phyloP scores from a whole-genome alignment of 2,888 invertebrate species.

The Caenorhabditis zanzibari region DNA sequence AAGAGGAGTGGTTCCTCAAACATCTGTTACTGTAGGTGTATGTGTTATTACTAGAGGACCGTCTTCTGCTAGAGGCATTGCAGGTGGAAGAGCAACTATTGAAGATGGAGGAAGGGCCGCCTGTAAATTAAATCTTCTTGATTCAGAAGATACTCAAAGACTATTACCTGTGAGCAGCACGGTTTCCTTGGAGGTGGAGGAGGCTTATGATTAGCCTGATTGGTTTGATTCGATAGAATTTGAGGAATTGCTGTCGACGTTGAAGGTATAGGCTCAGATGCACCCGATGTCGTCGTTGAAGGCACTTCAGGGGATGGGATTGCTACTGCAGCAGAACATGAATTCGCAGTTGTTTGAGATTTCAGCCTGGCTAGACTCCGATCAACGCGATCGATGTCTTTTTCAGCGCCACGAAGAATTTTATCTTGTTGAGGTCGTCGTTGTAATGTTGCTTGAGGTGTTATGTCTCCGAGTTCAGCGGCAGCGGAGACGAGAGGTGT shows the following conservation, averaged over 20 bases:
- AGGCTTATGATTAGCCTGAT: conserved; percentile 62
- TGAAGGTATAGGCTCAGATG: conserved; percentile 17
- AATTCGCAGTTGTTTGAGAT: conserved; percentile 55
- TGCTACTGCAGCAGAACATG: conserved; percentile 26
- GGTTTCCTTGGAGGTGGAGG: conserved; percentile 75
- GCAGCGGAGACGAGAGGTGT: conserved; percentile 69
- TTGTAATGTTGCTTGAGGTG: conserved; percentile 60
- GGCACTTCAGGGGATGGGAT: conserved; percentile 39
- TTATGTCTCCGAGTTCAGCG: conserved; percentile 62
- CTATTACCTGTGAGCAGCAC: conserved; percentile 69
- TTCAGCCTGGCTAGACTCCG: conserved; percentile 68
- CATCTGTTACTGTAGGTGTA: conserved; percentile 77
- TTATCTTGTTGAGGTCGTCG: conserved; percentile 52
- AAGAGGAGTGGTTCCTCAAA: conserved; percentile 48
- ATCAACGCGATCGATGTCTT: conserved; percentile 71
- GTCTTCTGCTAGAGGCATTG: conserved; percentile 72
- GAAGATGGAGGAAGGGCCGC: conserved; percentile 72
- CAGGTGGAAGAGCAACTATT: conserved; percentile 73
- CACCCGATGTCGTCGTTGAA: conserved; percentile 33
- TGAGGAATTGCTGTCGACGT: conserved; percentile 20
- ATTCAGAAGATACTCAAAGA: not conserved
- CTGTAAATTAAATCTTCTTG: conserved; percentile 32
- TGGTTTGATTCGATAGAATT: conserved; percentile 3
- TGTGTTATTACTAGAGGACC: conserved; percentile 76
- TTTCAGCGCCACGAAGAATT: conserved; percentile 66